A percentile compares a stretch with the other conserved stretches of the same genome.
Conservation (phyloP, 2,113 vertebrate species). For the Tachuris rubrigastra region DNA sequence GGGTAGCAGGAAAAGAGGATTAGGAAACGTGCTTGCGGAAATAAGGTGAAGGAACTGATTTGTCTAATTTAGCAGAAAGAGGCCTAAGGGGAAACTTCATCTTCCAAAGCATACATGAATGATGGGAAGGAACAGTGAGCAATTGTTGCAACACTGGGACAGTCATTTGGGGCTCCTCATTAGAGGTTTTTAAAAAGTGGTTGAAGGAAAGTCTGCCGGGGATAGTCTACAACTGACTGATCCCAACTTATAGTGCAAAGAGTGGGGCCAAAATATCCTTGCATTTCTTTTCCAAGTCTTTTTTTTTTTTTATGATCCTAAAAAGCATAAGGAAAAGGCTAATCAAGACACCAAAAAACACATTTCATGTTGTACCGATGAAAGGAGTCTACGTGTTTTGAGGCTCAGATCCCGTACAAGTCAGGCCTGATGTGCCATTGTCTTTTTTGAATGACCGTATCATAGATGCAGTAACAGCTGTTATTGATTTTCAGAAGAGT, state of each 20-base stretch:
- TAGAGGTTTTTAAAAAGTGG: not conserved
- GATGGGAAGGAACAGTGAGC: not conserved
- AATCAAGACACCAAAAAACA: not conserved
- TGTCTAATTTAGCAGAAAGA: conserved; percentile 34
- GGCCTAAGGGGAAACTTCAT: conserved; percentile 4
- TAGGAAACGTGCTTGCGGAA: not conserved
- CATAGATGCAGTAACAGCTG: not conserved
- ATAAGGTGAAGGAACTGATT: conserved; percentile 30
- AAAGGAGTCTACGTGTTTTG: not conserved
- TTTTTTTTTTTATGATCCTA: not conserved
- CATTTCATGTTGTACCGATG: not conserved
- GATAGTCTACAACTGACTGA: not conserved
- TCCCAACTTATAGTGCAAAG: not conserved
- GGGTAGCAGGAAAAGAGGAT: conserved; percentile 25
- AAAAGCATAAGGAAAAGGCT: not conserved
- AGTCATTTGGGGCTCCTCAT: not conserved
- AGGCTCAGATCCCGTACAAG: not conserved
- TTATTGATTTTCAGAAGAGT: not conserved
- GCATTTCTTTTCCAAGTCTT: not conserved
- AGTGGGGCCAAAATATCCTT: not conserved
- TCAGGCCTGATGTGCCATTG: not conserved
- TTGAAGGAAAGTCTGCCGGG: not conserved
- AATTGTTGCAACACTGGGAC: not conserved
- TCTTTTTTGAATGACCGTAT: not conserved
- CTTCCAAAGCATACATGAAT: not conserved